Evolutionary conservation across 2,888 invertebrate species (phyloP).

Genomic region (Subacronicta megacephala): DNA sequence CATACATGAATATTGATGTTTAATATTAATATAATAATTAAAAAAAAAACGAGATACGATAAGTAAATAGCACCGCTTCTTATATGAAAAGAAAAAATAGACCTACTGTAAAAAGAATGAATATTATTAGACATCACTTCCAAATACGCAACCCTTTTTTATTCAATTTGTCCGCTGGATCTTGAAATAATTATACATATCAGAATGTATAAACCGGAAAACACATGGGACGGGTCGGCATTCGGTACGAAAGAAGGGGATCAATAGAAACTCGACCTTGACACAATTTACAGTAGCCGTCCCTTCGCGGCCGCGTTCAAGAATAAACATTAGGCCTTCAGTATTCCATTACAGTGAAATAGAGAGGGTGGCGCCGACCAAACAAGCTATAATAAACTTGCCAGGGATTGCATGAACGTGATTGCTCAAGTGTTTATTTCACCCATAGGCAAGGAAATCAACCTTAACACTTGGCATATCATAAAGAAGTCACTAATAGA

Average conservation of each 20-base stretch:
- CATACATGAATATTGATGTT: too few species aligned
- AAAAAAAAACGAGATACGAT: too few species aligned
- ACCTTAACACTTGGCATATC: too few species aligned
- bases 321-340: slow-evolving; percentile 81
- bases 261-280: slow-evolving; percentile 86
- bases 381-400: slow-evolving; percentile 64
- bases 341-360: slow-evolving; percentile 69
- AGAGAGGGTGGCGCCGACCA: slow-evolving; percentile 63
- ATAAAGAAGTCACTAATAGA: too few species aligned
- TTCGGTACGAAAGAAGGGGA: slow-evolving; percentile 81
- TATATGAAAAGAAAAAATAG: background rate
- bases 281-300: slow-evolving; percentile 84
- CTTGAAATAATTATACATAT: slow-evolving; percentile 70
- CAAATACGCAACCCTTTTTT: slow-evolving; percentile 55
- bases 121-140: slow-evolving; percentile 44
- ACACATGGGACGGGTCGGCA: slow-evolving; percentile 76
- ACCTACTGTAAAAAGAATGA: too few species aligned
- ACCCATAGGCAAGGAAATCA: background rate
- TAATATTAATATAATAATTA: too few species aligned
- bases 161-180: slow-evolving; percentile 54
- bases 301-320: slow-evolving; percentile 75
- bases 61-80: background rate
- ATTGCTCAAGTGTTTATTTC: slow-evolving; percentile 1
- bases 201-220: slow-evolving; percentile 69
- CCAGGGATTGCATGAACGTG: slow-evolving; percentile 1